Evolutionary conservation across 2,797 vertebrate species (phyloP).

Genomic region (Xenops minutus): DNA sequence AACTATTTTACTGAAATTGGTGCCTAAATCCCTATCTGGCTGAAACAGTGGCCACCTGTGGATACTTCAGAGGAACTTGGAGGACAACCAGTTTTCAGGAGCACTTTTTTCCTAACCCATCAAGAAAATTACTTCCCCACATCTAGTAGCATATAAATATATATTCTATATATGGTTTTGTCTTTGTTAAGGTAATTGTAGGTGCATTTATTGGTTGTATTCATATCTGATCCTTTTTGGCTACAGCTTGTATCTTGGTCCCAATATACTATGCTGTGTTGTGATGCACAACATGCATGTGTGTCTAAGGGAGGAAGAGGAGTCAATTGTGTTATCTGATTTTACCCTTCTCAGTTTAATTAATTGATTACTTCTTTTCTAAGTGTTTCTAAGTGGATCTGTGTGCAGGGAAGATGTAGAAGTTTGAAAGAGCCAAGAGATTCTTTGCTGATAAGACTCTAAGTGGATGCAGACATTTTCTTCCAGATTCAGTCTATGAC

Average conservation of each 20-base stretch:
- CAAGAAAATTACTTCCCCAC: not conserved
- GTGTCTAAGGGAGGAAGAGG: not conserved
- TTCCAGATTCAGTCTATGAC: not conserved
- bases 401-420: not conserved
- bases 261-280: accelerated
- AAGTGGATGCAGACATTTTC: not conserved
- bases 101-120: not conserved
- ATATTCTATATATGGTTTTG: not conserved
- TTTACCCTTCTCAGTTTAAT: not conserved
- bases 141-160: not conserved
- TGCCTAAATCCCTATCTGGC: not conserved
- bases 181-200: not conserved
- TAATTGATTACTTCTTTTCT: not conserved
- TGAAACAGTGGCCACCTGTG: not conserved
- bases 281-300: not conserved
- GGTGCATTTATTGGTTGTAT: not conserved
- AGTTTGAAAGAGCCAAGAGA: not conserved
- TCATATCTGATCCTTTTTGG: not conserved
- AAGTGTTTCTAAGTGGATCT: not conserved
- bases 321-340: not conserved
- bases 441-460: not conserved
- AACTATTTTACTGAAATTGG: not conserved
- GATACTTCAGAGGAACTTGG: not conserved
- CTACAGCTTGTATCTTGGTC: not conserved
- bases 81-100: not conserved